Base-by-base conservation (phyloP, 2,888 invertebrate genomes). In the Stenotaenia linearis region DNA sequence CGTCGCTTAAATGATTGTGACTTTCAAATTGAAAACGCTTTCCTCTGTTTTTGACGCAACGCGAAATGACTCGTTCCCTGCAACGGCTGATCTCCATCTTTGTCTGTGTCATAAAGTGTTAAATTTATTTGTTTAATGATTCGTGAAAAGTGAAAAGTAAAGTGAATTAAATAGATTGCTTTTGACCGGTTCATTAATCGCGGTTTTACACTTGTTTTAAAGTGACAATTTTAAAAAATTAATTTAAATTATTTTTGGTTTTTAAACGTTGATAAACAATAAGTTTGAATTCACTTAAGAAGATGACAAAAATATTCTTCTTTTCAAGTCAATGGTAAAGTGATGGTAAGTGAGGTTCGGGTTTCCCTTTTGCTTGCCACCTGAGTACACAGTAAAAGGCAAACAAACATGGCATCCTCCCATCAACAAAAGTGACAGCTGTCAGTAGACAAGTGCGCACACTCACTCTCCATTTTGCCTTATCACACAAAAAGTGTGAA, bases 291-390 rank as follows among this genome's bases (percentile, higher is more conserved):
- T 69, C 69, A 69, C 69, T 69, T 69, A 69, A 69, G 25, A 69
- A 69, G 10, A 69, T 28, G 69, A 69, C 69, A 28, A 69, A 69
- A 69, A 69, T 69, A 69, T 69, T 69, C 69, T 50, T 50, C 32
- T 45, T 50, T 50, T 69, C 69, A 25, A 25, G 69, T 69, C 69
- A 69, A 69, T 69, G 25, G 69, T 69, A 23, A 12, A 69, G 69
- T 23, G 69, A 69, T 28, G 69, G 25, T 28, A 69, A 69, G 69
- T 69, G 69, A 69, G 69, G 69, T 69, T 69, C 69, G 28, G 69
- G 69, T 69, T 69, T 69, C 69, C 69, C 69, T 69, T 69, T 69
- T 69, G 69, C 69, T 69, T 69, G 69, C 69, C 69, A 69, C 69
- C 69, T 69, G 69, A 69, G 69, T 69, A 69, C 69, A 69, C 69